Percentiles rank a stretch among this genome's conserved stretches.
phyloP scores from a whole-genome alignment of 2,113 vertebrate species.

The Genyomyrus donnyi region DNA sequence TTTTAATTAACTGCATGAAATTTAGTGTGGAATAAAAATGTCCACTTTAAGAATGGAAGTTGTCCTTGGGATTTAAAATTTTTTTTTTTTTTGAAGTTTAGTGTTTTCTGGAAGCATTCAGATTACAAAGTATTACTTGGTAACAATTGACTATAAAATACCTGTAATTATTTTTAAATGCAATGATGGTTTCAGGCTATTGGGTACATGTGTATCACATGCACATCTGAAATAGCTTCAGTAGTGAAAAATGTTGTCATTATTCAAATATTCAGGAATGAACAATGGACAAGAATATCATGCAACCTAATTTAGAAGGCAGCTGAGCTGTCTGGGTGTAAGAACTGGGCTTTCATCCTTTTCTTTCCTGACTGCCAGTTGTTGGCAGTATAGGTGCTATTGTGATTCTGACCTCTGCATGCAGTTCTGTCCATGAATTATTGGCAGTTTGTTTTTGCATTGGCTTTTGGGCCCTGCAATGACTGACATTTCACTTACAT shows the following conservation, averaged over 20 bases:
- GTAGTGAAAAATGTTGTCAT: not conserved
- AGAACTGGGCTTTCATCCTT: not conserved
- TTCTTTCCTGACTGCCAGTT: not conserved
- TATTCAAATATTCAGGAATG: not conserved
- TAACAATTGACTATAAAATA: not conserved
- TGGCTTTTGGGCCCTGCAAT: not conserved
- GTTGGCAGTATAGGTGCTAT: not conserved
- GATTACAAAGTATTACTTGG: not conserved
- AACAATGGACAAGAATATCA: not conserved
- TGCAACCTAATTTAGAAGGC: not conserved
- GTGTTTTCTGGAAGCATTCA: not conserved
- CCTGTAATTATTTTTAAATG: not conserved
- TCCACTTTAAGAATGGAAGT: not conserved
- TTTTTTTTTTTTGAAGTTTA: not conserved
- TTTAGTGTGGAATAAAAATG: not conserved
- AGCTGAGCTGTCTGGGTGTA: not conserved
- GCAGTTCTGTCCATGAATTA: not conserved
- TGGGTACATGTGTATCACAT: not conserved
- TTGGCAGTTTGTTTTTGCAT: not conserved
- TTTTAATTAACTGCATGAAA: not conserved
- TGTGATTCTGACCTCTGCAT: not conserved
- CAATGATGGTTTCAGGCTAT: not conserved
- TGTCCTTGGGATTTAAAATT: not conserved
- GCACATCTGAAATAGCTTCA: not conserved
- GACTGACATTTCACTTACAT: not conserved